phyloP scores from a whole-genome alignment of 2,888 invertebrate genomes.

The Sphecodes monilicornis region DNA sequence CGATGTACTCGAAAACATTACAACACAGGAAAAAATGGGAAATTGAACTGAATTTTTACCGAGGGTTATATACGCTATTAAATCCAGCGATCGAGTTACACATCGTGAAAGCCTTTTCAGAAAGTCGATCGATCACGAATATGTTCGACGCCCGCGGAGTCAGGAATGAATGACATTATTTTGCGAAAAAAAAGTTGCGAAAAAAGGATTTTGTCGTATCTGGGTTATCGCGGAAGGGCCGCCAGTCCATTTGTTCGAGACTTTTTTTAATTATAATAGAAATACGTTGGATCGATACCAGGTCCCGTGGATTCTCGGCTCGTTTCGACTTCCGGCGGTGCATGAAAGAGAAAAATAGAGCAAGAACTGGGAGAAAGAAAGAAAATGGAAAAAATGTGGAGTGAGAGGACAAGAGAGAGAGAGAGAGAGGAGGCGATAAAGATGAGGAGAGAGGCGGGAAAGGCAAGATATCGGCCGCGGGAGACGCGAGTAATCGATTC shows the following conservation, averaged over 20 bases:
- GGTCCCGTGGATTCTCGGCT: background rate
- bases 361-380: background rate
- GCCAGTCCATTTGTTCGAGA: background rate
- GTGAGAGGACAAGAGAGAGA: background rate
- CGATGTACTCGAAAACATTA: background rate
- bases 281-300: slow-evolving; percentile 1
- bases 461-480: background rate
- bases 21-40: background rate
- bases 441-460: background rate
- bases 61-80: background rate
- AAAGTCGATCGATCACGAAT: background rate
- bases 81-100: background rate
- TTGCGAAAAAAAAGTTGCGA: background rate
- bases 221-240: background rate
- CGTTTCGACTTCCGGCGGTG: slow-evolving; percentile 6
- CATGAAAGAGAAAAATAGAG: background rate
- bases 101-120: background rate
- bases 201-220: background rate
- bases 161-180: background rate
- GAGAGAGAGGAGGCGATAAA: background rate
- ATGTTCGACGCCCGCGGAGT: background rate
- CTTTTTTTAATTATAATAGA: slow-evolving; percentile 8
- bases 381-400: no score
- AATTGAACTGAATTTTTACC: background rate
- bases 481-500: slow-evolving; percentile 40